Conservation (phyloP, 2,113 vertebrate genomes). For the Stomatorhinus ivindoensis region DNA sequence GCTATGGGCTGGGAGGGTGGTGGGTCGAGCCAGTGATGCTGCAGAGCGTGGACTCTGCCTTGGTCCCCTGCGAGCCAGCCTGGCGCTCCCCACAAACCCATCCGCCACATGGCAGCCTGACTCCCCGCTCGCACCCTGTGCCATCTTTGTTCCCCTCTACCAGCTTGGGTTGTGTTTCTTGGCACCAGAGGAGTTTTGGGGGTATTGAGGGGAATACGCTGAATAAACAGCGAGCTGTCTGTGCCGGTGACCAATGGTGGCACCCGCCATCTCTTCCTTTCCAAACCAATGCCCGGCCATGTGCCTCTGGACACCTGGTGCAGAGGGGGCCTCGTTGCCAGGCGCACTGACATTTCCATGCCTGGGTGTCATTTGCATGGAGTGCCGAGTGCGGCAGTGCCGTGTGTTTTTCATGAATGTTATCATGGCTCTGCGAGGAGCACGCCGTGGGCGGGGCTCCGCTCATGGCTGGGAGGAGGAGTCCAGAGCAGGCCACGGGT, state of each 20-base stretch:
- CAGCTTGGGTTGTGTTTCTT: conserved; percentile 1
- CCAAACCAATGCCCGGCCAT: not conserved
- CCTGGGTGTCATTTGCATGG: conserved; percentile 6
- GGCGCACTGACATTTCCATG: not conserved
- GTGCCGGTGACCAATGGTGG: not conserved
- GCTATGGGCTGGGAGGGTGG: not conserved
- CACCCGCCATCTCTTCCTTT: not conserved
- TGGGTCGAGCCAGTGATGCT: not conserved
- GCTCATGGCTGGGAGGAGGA: not conserved
- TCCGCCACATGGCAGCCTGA: conserved; percentile 4
- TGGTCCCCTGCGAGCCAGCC: not conserved
- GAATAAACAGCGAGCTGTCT: not conserved
- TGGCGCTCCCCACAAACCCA: not conserved
- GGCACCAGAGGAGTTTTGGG: not conserved
- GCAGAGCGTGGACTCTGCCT: not conserved
- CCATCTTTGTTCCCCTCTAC: conserved; percentile 11
- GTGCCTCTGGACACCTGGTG: not conserved
- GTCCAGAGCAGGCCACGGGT: not conserved
- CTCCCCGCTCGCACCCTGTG: not conserved
- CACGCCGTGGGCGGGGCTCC: not conserved
- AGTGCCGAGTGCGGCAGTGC: not conserved
- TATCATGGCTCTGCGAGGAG: not conserved
- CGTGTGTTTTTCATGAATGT: not conserved
- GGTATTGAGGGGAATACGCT: not conserved
- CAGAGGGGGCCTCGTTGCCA: not conserved